Base-by-base conservation (phyloP, 2,113 vertebrate genomes). In the Platysteira castanea region DNA sequence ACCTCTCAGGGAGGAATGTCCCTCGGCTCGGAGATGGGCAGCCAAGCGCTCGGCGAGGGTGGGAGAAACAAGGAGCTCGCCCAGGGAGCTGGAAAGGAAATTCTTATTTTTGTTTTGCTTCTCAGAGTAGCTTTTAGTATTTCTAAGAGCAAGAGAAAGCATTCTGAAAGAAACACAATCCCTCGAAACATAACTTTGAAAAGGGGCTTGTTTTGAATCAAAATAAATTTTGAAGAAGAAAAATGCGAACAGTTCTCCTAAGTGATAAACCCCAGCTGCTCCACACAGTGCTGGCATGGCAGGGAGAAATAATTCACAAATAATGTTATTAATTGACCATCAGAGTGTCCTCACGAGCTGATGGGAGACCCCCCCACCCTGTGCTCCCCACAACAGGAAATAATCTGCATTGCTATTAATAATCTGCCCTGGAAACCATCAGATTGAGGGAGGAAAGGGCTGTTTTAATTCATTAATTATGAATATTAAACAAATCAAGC, bases 401-500 rank as follows among this genome's bases (percentile, higher is more conserved):
- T 44, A 52, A 70, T 41, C 47, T 35, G 33, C 6, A 15, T 21
- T 60, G 59, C 17, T n/a, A 13, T 28, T 42, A 67, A 67, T 57
- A 63, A 88, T 39, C 46, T 78, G 52, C 2, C 5, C 54, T 84
- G 80, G 23, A 56, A 95, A 56, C n/a, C 49, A 68, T 60, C 87
- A 30, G 14, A 12, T 13, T 57, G 57, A 64, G 57, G 19, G 44
- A 77, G 57, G 24, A 78, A 70, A 84, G 65, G 65, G 5, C 65
- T 31, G 35, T n/a, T 94, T 89, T 20, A 84, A 76, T 65, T 87
- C 24, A 50, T 94, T 94, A 81, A 95, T 85, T 82, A 83, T 24
- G 53, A 91, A 75, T 75, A 84, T 82, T 68, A 82, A 89, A 78
- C 61, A 89, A 93, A 86, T 59, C 52, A 68, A 60, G 41, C 44